Conservation (phyloP, 2,888 invertebrate species). For the Cynaeus angustus region DNA sequence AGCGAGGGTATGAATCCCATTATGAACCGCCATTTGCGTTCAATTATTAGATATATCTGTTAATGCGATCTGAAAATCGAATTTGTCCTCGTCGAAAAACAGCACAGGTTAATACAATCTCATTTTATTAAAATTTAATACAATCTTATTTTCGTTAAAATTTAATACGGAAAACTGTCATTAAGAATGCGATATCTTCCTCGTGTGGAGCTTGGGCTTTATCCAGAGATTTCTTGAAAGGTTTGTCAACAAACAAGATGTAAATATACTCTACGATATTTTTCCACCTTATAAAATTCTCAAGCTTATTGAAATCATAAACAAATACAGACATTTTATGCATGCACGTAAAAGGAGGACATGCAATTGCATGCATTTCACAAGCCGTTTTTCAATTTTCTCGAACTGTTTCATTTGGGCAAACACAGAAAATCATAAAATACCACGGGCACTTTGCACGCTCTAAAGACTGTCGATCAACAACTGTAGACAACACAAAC, state of each 20-base stretch:
- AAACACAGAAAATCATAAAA: conserved; percentile 15
- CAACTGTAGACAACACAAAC: too few relatives aligned
- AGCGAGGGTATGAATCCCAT: conserved; percentile 48
- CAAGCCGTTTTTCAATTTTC: conserved; percentile 38
- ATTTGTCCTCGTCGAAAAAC: conserved; percentile 36
- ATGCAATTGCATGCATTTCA: conserved; percentile 42
- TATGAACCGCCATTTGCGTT: conserved; percentile 52
- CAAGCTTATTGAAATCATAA: conserved; percentile 47
- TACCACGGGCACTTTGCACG: conserved; percentile 5
- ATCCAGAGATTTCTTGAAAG: conserved; percentile 42
- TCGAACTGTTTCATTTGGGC: conserved; percentile 5
- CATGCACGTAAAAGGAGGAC: conserved; percentile 23
- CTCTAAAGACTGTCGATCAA: not conserved
- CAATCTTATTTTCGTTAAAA: conserved; percentile 18
- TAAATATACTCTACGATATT: conserved; percentile 43
- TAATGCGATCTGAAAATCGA: conserved; percentile 50
- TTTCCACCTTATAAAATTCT: conserved; percentile 47
- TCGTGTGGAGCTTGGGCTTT: conserved; percentile 6
- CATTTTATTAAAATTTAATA: too few relatives aligned
- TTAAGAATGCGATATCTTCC: conserved; percentile 21
- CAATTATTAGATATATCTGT: conserved; percentile 55
- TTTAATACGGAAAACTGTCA: conserved; percentile 21
- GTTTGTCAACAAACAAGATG: conserved; percentile 44
- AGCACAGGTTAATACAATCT: too few relatives aligned
- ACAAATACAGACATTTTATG: conserved; percentile 44